Evolutionary conservation across 2,113 vertebrate genomes (phyloP), one percentile per base, ranked within the genome.

Genomic region (Antigone vipio): DNA sequence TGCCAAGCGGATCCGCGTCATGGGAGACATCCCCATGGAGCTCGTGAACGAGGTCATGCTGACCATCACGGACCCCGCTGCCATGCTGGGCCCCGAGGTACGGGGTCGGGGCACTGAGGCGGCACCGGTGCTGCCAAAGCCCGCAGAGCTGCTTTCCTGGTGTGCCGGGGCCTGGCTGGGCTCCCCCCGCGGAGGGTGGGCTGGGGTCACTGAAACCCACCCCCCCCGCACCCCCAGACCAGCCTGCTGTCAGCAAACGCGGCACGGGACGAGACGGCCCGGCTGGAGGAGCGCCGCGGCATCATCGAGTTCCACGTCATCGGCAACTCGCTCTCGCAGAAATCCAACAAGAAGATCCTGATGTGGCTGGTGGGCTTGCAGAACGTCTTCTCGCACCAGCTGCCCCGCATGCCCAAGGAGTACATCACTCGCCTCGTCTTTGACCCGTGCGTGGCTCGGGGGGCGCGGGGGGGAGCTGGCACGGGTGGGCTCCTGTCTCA

Each of bases 221-320:
- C 6, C 30, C 78, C 34, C 77, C 49, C 0, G 0, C 27, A 2
- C 9, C 23, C 53, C 59, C 86, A 99, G 99, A 99, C 99, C 5
- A 99, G 99, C 96, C 97, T 99, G 63, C 98, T 99, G 95, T 99
- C 99, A 0, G 99, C 99, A 8, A 99, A 99, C 0, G 99, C 99
- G 0, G 99, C 99, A 4, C 99, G 99, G 24, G 99, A 99, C 0
- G 99, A 99, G 98, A 99, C 99, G 0, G 99, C 99, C 18, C 98
- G 99, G 91, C 98, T 99, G 95, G 99, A 99, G 97, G 99, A 99
- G 96, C 98, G 99, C 11, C 98, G 99, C 0, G 99, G 99, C 86
- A 99, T 99, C 96, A 99, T 99, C 2, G 99, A 99, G 96, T 99
- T 99, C 97, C 99, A 99, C 1, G 99, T 99, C 76, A 99, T 99